These are phyloP conservation scores for Idaea aversata DNA, from an alignment of 2,888 invertebrate genomes.

Conservation along the genomic window DNA sequence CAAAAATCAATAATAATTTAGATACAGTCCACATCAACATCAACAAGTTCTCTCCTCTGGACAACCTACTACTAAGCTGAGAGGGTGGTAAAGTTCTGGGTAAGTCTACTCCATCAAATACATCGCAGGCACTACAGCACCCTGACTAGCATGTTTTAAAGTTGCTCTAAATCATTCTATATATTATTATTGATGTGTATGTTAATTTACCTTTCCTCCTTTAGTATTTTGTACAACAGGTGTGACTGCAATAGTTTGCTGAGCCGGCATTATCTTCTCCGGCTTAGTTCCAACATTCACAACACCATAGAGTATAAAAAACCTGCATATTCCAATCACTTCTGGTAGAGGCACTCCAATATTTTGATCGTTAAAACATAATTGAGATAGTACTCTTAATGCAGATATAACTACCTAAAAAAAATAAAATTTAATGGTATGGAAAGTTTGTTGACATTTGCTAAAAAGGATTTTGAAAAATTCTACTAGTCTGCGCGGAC, in stretches of 20 bases:
- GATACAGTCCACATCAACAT: too few relatives aligned
- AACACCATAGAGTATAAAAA: slow-evolving; percentile 79
- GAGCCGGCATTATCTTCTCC: slow-evolving; percentile 81
- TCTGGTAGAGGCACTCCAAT: slow-evolving; percentile 62
- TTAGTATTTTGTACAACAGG: slow-evolving; percentile 61
- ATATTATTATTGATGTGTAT: slow-evolving; percentile 4
- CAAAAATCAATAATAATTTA: too few relatives aligned
- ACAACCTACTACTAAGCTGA: too few relatives aligned
- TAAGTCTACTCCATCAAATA: too few relatives aligned
- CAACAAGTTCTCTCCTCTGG: too few relatives aligned
- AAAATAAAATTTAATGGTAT: slow-evolving; percentile 3
- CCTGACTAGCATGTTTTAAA: too few relatives aligned
- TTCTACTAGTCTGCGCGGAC: too few relatives aligned
- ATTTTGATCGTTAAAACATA: slow-evolving; percentile 61
- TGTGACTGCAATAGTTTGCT: slow-evolving; percentile 80
- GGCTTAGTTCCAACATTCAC: slow-evolving; percentile 55
- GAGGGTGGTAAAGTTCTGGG: too few relatives aligned
- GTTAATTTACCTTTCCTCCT: slow-evolving; percentile 81
- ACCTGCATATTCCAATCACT: slow-evolving; percentile 79
- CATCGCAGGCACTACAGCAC: too few relatives aligned
- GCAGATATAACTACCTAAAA: slow-evolving; percentile 76
- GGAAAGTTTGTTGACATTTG: not conserved
- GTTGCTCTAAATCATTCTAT: too few relatives aligned
- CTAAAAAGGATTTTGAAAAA: not conserved
- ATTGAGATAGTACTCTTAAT: slow-evolving; percentile 60